Base-by-base conservation (phyloP, 2,888 invertebrate genomes). In the Drosophila mettleri region DNA sequence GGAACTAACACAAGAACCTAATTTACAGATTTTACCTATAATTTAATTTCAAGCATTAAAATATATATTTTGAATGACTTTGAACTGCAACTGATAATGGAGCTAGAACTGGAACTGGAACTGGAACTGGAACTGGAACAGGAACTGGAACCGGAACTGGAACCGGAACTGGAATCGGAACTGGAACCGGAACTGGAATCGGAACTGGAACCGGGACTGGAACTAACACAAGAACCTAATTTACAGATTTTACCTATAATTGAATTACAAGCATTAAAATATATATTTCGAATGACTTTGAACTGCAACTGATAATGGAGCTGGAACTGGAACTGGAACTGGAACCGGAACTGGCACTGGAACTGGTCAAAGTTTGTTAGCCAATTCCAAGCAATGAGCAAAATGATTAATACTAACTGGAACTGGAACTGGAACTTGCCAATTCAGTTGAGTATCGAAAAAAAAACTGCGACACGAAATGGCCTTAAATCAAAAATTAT, bases 401-500 rank as follows among this genome's bases (percentile, higher is more conserved):
- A n/a, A 7, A 14, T 12, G 5, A 39, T 39, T 12, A 6, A 3
- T 20, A 12, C 39, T 20, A 36, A 27, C 8, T 34, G 12, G 5
- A 34, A 7, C 33, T n/a, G 34, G 14, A 43, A 31, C 16, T 24
- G 16, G 12, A 45, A 14, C 7, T 18, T n/a, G 10, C 10, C 22
- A 18, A 33, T 39, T 29, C 16, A 22, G 20, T 39, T n/a, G n/a
- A n/a, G n/a, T n/a, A n/a, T n/a, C n/a, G n/a, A n/a, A n/a, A n/a
- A n/a, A n/a, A n/a, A n/a, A 41, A 33, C 12, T 33, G 27, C 20
- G 63, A 22, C 63, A 63, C 51, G 51, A 63, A 63, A 43, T 63
- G 51, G 29, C 22, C 51, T 36, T 63, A 64, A 63, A 63, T 63
- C 34, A 49, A 6, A 49, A 48, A 12, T 49, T 62, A 39, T 61